These are phyloP conservation scores for Myzus persicae DNA, from an alignment of 1,140 invertebrate species.

Conservation along the genomic window DNA sequence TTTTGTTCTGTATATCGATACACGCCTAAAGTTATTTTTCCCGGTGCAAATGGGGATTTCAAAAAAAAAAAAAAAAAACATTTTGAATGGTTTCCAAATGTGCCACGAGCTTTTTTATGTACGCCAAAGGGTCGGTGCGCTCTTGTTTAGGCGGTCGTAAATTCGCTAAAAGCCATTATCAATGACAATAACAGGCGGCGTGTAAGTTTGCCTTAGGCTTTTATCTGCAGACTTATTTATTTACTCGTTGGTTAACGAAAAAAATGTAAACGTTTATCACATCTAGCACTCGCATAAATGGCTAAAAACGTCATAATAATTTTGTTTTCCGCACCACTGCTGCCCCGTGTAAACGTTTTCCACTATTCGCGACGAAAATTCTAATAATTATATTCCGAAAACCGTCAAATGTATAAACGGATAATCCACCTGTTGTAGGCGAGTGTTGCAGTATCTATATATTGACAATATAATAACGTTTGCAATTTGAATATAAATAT, in stretches of 20 bases:
- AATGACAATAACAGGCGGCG: slow-evolving; percentile 50
- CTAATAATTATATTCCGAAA: not conserved
- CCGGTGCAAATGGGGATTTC: slow-evolving; percentile 22
- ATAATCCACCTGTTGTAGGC: not conserved
- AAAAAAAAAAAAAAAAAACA: slow-evolving; percentile 30
- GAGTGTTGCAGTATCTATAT: too few species aligned
- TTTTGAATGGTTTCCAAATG: slow-evolving; percentile 57
- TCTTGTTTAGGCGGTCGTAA: slow-evolving; percentile 48
- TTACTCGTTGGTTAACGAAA: slow-evolving; percentile 9
- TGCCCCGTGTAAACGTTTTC: not conserved
- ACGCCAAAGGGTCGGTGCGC: slow-evolving; percentile 19
- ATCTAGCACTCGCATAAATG: slow-evolving; percentile 17
- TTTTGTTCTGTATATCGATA: slow-evolving; percentile 28
- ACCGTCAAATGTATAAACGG: not conserved
- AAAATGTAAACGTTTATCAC: slow-evolving; percentile 39
- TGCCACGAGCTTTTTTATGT: slow-evolving; percentile 28
- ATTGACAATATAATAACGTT: slow-evolving; percentile 5
- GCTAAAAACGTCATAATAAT: slow-evolving; percentile 6
- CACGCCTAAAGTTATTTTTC: slow-evolving; percentile 26
- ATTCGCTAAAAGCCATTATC: slow-evolving; percentile 49
- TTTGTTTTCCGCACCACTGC: not conserved
- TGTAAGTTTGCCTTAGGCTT: slow-evolving; percentile 45
- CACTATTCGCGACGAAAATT: not conserved
- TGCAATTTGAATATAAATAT: not conserved
- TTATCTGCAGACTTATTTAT: slow-evolving; percentile 53